Evolutionary conservation across 2,888 invertebrate species (phyloP).

Genomic region (Drosophila borborema): DNA sequence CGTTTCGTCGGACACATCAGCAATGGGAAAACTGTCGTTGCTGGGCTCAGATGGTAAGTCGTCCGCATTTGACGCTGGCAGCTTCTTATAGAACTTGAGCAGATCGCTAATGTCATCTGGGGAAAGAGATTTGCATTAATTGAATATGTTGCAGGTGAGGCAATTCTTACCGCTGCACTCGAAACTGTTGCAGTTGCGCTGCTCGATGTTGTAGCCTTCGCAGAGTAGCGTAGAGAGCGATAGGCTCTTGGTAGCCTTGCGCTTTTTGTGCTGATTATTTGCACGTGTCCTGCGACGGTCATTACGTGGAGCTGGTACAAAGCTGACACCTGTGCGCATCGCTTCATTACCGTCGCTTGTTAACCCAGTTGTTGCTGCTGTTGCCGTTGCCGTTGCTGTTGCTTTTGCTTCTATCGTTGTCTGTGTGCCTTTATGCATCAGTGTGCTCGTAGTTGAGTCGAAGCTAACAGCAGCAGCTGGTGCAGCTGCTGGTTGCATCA

Average conservation of each 20-base stretch:
- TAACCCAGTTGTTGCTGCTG: constrained; percentile 29
- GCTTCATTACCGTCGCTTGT: constrained; percentile 65
- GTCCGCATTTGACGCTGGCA: constrained; percentile 68
- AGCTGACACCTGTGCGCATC: constrained; percentile 61
- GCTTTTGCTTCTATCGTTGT: constrained; percentile 20
- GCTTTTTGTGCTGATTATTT: constrained; percentile 71
- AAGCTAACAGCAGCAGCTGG: constrained; percentile 21
- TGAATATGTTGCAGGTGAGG: background rate
- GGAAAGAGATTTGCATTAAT: background rate
- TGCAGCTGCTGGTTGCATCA: constrained; percentile 51
- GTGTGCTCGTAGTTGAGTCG: constrained; percentile 32
- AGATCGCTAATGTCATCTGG: constrained; percentile 85
- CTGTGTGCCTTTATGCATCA: constrained; percentile 57
- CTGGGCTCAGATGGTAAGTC: constrained; percentile 52
- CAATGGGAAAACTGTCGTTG: constrained; percentile 26
- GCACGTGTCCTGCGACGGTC: constrained; percentile 53
- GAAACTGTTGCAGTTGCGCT: constrained; percentile 85
- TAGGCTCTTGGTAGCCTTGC: constrained; percentile 79
- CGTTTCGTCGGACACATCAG: constrained; percentile 46
- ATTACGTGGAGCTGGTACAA: constrained; percentile 66
- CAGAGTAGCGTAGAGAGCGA: constrained; percentile 83
- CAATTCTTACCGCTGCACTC: constrained; percentile 83
- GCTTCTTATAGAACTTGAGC: constrained; percentile 84
- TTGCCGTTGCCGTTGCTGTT: constrained; percentile 6
- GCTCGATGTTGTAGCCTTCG: constrained; percentile 85